Evolutionary conservation across 1,140 invertebrate species (phyloP), one percentile per base, ranked within the genome.

Genomic region (Phenacoccus solenopsis): DNA sequence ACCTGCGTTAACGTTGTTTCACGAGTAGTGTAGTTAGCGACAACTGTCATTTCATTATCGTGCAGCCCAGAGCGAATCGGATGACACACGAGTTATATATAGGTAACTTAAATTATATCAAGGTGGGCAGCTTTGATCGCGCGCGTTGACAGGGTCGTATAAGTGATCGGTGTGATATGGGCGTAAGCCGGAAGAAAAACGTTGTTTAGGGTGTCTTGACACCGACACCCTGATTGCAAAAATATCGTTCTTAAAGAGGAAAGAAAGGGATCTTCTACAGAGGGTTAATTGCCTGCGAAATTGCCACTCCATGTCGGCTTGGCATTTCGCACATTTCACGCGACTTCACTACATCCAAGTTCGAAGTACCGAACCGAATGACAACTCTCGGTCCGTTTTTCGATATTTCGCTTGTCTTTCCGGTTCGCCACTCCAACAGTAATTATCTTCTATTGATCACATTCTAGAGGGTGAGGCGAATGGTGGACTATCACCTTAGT

Each of bases 371-470:
- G n/a, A n/a, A n/a, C n/a, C 38, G 5, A 3, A 7, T 13, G 5
- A 5, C 30, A 5, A 32, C 30, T 7, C 30, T 7, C 38, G 38
- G 38, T 49, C 13, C 12, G 12, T 49, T 5, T 49, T n/a, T 49
- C 38, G 38, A n/a, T n/a, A 2, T n/a, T 49, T 16, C 38, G 13
- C 13, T 32, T 32, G 30, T 32, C 30, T 32, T 32, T 7, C 13
- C 12, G 16, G 38, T n/a, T 49, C 38, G 38, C 20, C 20, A 10
- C 12, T 49, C 38, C 38, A n/a, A 49, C 13, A 49, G 38, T 49
- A 49, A 49, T 49, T 49, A 49, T 49, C 38, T 49, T 49, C 38
- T 49, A 49, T 49, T 49, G 38, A 49, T 49, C 38, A 49, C 38
- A n/a, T n/a, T n/a, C n/a, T n/a, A n/a, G n/a, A n/a, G n/a, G n/a